Evolutionary conservation across 2,113 vertebrate genomes (phyloP).

Genomic region (Myanophis thanlyinensis): DNA sequence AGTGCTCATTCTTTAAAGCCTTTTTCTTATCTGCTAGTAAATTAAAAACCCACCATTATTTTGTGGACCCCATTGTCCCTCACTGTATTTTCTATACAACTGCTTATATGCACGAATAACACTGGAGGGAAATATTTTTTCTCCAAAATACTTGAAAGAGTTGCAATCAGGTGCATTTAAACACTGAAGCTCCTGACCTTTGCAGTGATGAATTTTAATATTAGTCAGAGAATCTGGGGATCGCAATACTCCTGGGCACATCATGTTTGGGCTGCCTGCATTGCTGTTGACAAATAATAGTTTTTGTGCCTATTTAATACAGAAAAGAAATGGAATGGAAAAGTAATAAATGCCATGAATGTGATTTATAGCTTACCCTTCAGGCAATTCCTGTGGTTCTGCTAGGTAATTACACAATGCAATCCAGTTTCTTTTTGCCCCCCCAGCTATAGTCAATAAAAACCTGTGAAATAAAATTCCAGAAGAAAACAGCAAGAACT

Average conservation of each 20-base stretch:
- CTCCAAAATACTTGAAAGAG: background rate
- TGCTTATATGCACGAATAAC: constrained; percentile 9
- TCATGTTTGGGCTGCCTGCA: background rate
- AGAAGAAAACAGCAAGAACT: constrained; percentile 11
- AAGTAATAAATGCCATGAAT: constrained; percentile 46
- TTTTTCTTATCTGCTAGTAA: constrained; percentile 31
- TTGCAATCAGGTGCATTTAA: constrained; percentile 20
- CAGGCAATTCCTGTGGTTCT: constrained; percentile 43
- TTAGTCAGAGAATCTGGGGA: constrained; percentile 33
- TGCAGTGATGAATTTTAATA: constrained; percentile 25
- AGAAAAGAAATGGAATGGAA: constrained; percentile 39
- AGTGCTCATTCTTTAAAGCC: background rate
- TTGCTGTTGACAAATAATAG: constrained; percentile 37
- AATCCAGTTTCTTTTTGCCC: constrained; percentile 35
- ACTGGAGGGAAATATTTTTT: background rate
- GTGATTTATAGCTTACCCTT: constrained; percentile 48
- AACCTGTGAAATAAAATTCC: constrained; percentile 7
- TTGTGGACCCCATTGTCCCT: constrained; percentile 14
- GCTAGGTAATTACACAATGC: constrained; percentile 53
- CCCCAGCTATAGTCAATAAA: constrained; percentile 19
- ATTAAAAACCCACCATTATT: background rate
- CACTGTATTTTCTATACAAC: background rate
- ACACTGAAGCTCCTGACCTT: background rate
- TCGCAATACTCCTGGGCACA: constrained; percentile 9
- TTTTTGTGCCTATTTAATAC: constrained; percentile 31